A percentile compares a stretch with the other conserved stretches of the same genome.
These are phyloP conservation scores for Austrolebias charrua DNA, from an alignment of 2,797 vertebrate species.

Conservation along the genomic window DNA sequence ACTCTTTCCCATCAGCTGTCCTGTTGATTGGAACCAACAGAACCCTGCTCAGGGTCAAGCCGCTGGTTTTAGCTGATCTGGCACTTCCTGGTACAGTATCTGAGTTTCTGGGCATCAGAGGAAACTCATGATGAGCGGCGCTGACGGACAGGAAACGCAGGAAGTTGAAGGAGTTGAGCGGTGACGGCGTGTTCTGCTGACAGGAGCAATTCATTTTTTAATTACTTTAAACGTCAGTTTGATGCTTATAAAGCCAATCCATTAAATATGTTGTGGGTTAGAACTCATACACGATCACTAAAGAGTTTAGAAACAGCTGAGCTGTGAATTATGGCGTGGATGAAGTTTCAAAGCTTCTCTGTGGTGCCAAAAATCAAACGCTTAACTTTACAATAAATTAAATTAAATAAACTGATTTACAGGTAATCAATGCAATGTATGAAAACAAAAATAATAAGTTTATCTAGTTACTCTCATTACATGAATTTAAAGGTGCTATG, in stretches of 20 bases:
- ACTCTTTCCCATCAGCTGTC: constrained; percentile 9
- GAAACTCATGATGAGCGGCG: constrained; percentile 26
- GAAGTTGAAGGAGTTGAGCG: constrained; percentile 50
- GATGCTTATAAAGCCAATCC: neutral
- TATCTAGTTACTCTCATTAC: too few relatives aligned
- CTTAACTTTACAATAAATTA: too few relatives aligned
- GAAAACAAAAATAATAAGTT: too few relatives aligned
- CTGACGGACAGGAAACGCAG: constrained; percentile 56
- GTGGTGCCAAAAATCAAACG: too few relatives aligned
- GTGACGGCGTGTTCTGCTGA: constrained; percentile 22
- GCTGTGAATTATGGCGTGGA: too few relatives aligned
- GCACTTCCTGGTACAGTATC: constrained; percentile 60
- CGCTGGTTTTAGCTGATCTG: constrained; percentile 49
- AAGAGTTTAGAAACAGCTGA: too few relatives aligned
- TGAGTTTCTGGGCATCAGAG: constrained; percentile 22
- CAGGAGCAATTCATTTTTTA: neutral
- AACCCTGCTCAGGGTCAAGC: constrained; percentile 21
- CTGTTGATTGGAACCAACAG: constrained; percentile 17
- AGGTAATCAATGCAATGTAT: too few relatives aligned
- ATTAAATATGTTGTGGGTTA: neutral
- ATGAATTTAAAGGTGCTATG: too few relatives aligned
- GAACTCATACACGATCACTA: too few relatives aligned
- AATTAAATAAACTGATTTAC: too few relatives aligned
- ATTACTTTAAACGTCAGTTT: neutral
- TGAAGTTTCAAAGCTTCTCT: too few relatives aligned